Conservation (phyloP, 2,888 invertebrate genomes). For the Tyria jacobaeae region DNA sequence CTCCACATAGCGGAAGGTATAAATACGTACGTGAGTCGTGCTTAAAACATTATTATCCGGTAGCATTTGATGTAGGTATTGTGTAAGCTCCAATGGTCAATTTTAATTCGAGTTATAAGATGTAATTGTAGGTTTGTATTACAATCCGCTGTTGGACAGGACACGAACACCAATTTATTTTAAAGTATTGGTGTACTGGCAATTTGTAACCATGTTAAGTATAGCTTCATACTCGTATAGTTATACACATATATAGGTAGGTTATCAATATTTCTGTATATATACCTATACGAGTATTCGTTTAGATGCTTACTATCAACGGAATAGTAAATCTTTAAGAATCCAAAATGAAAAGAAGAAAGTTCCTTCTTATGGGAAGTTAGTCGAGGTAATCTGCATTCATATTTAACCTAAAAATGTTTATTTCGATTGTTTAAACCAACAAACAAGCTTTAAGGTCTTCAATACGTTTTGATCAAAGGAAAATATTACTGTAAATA, state of each 20-base stretch:
- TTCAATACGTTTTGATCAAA: neutral
- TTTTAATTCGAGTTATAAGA: conserved; percentile 28
- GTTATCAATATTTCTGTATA: too few species aligned
- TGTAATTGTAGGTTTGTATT: conserved; percentile 14
- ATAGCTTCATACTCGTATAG: neutral
- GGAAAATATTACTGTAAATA: neutral
- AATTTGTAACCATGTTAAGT: neutral
- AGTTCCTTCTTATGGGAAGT: neutral
- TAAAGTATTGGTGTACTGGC: conserved; percentile 6
- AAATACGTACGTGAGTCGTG: conserved; percentile 32
- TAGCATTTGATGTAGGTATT: conserved; percentile 18
- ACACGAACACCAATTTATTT: neutral
- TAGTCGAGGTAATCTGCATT: neutral
- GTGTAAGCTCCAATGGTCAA: conserved; percentile 19
- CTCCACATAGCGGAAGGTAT: conserved; percentile 25
- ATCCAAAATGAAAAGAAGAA: neutral
- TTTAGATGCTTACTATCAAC: too few species aligned
- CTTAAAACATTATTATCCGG: conserved; percentile 27
- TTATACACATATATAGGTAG: too few species aligned
- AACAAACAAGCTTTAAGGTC: too few species aligned
- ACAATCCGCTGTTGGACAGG: neutral
- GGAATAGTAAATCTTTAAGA: too few species aligned
- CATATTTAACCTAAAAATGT: neutral
- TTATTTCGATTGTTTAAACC: too few species aligned
- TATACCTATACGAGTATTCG: too few species aligned